phyloP scores from a whole-genome alignment of 2,888 invertebrate species.

The Dryomyza anilis region DNA sequence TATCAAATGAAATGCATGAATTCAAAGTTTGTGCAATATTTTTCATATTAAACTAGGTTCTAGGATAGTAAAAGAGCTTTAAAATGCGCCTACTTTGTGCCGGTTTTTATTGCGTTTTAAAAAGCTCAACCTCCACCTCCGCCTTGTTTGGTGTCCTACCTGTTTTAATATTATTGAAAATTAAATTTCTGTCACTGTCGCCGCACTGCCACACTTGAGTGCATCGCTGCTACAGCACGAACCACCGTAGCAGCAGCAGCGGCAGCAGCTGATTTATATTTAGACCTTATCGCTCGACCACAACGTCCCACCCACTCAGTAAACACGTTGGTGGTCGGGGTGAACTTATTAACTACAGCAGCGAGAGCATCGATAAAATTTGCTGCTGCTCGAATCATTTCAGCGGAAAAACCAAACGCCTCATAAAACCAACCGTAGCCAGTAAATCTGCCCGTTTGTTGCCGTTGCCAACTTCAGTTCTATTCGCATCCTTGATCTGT shows the following conservation, averaged over 20 bases:
- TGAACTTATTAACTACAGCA: too few relatives aligned
- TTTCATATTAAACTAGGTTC: too few relatives aligned
- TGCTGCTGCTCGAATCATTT: background rate
- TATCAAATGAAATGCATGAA: too few relatives aligned
- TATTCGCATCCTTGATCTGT: slow-evolving; percentile 48
- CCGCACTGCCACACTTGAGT: background rate
- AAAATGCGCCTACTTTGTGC: background rate
- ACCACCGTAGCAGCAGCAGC: too few relatives aligned
- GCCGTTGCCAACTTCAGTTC: slow-evolving; percentile 43
- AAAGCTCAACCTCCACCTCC: slow-evolving; percentile 9
- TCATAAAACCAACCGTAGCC: too few relatives aligned
- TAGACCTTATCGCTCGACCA: background rate
- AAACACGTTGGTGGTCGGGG: background rate
- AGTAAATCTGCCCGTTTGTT: slow-evolving; percentile 44
- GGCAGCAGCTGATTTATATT: background rate
- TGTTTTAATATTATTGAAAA: background rate
- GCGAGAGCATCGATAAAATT: background rate
- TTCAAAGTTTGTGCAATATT: too few relatives aligned
- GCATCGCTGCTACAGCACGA: too few relatives aligned
- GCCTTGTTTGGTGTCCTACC: background rate
- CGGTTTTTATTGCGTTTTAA: background rate
- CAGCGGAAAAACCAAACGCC: background rate
- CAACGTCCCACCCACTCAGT: too few relatives aligned
- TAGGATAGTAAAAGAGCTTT: too few relatives aligned
- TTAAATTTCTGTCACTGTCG: too few relatives aligned